Evolutionary conservation across 2,113 vertebrate genomes (phyloP).

Genomic region (Felis chaus): DNA sequence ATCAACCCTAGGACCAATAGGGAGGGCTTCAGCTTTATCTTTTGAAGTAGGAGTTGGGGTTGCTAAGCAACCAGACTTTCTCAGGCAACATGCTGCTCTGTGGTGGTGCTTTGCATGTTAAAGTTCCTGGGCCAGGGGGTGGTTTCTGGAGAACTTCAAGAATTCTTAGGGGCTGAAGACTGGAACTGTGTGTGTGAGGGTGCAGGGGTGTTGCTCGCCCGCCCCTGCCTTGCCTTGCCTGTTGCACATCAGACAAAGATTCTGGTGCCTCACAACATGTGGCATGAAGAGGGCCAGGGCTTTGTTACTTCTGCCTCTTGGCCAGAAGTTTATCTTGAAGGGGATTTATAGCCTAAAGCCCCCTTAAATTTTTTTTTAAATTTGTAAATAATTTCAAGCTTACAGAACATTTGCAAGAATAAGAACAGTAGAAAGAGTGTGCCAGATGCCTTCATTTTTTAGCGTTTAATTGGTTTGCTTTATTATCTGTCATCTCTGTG

Average conservation of each 20-base stretch:
- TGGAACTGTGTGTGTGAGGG: not conserved
- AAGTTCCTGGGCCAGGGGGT: not conserved
- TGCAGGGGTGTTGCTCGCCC: not conserved
- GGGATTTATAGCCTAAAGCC: not conserved
- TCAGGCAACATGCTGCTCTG: constrained; percentile 42
- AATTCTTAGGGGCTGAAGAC: not conserved
- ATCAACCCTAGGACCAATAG: not conserved
- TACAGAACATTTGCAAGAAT: constrained; percentile 18
- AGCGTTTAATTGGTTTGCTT: constrained; percentile 3
- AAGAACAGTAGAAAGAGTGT: not conserved
- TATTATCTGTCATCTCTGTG: not conserved
- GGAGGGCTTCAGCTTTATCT: not conserved
- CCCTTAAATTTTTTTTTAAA: not conserved
- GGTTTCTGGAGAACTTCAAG: not conserved
- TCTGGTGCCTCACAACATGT: not conserved
- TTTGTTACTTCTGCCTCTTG: not conserved
- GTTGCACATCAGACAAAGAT: not conserved
- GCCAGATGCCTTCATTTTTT: constrained; percentile 15
- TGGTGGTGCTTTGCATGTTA: constrained; percentile 13
- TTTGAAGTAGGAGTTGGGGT: constrained; percentile 58
- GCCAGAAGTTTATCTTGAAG: not conserved
- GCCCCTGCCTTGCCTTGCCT: not conserved
- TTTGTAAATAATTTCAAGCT: constrained; percentile 45
- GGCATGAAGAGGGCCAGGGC: not conserved
- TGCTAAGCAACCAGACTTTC: constrained; percentile 75